These are phyloP conservation scores for Corella eumyota DNA, from an alignment of 23 tunicate genomes.

Conservation along the genomic window DNA sequence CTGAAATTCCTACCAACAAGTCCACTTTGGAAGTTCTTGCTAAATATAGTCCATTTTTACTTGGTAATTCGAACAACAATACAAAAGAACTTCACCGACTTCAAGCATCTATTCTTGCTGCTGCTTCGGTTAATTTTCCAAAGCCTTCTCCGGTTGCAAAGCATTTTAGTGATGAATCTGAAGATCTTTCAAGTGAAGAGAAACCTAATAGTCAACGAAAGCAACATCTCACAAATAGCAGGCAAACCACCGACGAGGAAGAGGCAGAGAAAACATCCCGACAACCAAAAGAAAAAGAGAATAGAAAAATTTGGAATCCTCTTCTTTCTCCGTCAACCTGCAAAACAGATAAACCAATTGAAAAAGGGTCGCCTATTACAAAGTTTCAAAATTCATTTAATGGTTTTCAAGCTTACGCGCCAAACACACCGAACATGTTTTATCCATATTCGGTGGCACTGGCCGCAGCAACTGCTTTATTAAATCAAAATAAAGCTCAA, in stretches of 20 bases:
- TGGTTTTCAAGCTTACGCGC: constrained; percentile 6
- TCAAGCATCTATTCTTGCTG: no score
- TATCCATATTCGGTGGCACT: constrained; percentile 22
- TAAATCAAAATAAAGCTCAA: not conserved
- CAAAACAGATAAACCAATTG: not conserved
- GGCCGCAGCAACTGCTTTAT: constrained; percentile 18
- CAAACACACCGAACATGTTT: constrained; percentile 6
- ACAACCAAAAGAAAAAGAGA: not conserved
- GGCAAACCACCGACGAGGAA: no score
- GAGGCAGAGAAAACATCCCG: no score
- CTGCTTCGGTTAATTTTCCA: no score
- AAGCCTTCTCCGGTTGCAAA: no score
- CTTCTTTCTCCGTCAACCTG: constrained; percentile 18
- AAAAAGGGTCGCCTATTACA: not conserved
- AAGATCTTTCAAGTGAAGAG: no score
- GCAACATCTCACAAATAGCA: no score
- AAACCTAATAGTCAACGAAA: no score
- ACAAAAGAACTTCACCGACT: constrained; percentile 9
- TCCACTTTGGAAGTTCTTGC: no score
- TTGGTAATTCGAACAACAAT: no score
- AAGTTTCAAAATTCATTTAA: not conserved
- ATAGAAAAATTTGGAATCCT: constrained; percentile 24
- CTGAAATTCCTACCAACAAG: no score
- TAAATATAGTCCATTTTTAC: not conserved
- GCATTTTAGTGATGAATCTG: no score